Evolutionary conservation across 2,888 invertebrate species (phyloP).

Genomic region (Tenthredo livida): DNA sequence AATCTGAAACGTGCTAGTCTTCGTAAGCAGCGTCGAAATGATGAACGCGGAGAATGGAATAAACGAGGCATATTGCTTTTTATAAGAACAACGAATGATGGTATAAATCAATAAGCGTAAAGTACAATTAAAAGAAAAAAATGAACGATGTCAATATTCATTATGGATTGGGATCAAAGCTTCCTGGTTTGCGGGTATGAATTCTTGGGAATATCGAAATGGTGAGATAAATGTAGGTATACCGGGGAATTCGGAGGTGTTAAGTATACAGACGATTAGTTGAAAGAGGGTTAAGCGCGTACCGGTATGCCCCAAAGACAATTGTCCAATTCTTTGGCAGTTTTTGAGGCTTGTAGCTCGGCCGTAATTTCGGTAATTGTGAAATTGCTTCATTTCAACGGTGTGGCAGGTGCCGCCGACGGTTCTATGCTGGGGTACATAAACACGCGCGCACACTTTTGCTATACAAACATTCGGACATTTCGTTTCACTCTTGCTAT

Average conservation of each 20-base stretch:
- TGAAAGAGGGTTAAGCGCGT: conserved; percentile 23
- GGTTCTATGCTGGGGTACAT: conserved; percentile 35
- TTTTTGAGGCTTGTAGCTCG: conserved; percentile 1
- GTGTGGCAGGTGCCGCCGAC: conserved; percentile 68
- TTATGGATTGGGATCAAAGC: not conserved
- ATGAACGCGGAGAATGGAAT: not conserved
- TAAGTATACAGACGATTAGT: conserved; percentile 42
- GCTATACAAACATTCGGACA: conserved; percentile 65
- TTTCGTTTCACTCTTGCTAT: conserved; percentile 10
- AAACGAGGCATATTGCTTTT: not conserved
- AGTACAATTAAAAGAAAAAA: not conserved
- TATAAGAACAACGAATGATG: not conserved
- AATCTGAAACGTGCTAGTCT: too few relatives aligned
- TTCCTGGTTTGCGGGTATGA: not conserved
- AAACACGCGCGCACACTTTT: conserved; percentile 57
- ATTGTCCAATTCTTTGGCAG: conserved; percentile 19
- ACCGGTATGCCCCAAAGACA: conserved; percentile 32
- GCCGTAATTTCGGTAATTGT: conserved; percentile 67
- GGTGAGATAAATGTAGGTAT: not conserved
- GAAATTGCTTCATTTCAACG: conserved; percentile 68
- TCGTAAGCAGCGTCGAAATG: too few relatives aligned
- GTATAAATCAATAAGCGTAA: not conserved
- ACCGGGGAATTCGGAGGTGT: conserved; percentile 15
- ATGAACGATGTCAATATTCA: not conserved
- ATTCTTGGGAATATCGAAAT: not conserved